phyloP scores from a whole-genome alignment of 2,113 vertebrate genomes.

The Macrotus californicus region DNA sequence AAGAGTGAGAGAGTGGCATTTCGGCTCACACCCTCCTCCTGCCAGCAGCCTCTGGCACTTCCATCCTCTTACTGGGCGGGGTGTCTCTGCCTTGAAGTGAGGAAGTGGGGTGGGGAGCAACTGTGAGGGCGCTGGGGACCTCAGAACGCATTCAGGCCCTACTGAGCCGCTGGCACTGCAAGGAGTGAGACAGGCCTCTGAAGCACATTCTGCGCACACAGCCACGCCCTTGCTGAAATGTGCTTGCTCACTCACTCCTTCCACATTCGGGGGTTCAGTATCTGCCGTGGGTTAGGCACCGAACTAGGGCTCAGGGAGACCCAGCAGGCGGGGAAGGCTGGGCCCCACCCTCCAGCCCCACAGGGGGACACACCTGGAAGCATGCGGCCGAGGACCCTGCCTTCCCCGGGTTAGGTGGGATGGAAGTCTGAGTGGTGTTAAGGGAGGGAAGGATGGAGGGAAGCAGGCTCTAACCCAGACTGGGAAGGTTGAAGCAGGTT shows the following conservation, averaged over 20 bases:
- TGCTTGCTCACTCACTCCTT: neutral
- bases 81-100: neutral
- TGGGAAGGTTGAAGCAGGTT: neutral
- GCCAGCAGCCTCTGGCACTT: neutral
- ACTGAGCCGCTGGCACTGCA: neutral
- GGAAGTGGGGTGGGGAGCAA: neutral
- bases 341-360: neutral
- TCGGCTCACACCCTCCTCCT: neutral
- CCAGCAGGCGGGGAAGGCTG: too few relatives aligned
- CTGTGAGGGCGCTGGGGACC: neutral
- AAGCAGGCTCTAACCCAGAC: neutral
- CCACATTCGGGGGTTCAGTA: accelerated
- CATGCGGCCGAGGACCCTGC: too few relatives aligned
- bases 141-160: neutral
- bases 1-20: too few relatives aligned
- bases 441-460: neutral
- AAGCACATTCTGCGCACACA: neutral
- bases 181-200: neutral
- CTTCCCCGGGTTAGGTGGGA: neutral
- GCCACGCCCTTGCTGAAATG: accelerated
- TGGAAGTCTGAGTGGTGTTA: neutral
- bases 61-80: too few relatives aligned
- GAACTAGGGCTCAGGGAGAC: neutral
- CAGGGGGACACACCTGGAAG: neutral
- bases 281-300: neutral